Evolutionary conservation across 1,140 invertebrate species (phyloP).

Genomic region (Drosophila takahashii): DNA sequence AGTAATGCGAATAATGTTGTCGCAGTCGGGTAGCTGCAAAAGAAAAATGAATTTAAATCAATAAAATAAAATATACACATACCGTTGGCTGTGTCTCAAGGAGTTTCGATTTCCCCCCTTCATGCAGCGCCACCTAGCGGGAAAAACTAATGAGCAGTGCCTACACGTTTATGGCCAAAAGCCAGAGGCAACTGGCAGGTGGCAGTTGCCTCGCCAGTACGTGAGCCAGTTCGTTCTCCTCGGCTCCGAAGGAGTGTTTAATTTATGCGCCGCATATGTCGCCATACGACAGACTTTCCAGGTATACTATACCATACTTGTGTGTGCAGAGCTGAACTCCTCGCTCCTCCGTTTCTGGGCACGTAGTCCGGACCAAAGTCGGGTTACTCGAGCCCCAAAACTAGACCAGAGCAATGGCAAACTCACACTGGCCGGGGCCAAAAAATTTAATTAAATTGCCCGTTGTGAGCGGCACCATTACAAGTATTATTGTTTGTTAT

Average conservation of each 20-base stretch:
- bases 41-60: conserved; percentile 77
- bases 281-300: conserved; percentile 49
- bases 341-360: conserved; percentile 16
- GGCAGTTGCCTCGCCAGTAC: conserved; percentile 34
- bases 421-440: conserved; percentile 32
- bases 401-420: conserved; percentile 11
- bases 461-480: conserved; percentile 51
- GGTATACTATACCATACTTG: conserved; percentile 20
- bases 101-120: background rate
- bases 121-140: background rate
- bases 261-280: conserved; percentile 80
- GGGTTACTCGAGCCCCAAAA: conserved; percentile 3
- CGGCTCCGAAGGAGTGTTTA: conserved; percentile 63
- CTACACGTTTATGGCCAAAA: conserved; percentile 72
- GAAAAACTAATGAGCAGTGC: conserved; percentile 79
- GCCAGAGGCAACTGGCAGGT: conserved; percentile 51
- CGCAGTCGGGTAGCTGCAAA: conserved; percentile 42
- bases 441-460: conserved; percentile 79
- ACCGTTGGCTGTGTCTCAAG: conserved; percentile 41
- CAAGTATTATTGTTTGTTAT: conserved; percentile 61
- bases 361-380: conserved; percentile 43
- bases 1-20: conserved; percentile 47
- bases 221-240: conserved; percentile 42
- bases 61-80: conserved; percentile 55
- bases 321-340: background rate